Conservation (phyloP, 2,888 invertebrate species). For the Lobophora halterata region DNA sequence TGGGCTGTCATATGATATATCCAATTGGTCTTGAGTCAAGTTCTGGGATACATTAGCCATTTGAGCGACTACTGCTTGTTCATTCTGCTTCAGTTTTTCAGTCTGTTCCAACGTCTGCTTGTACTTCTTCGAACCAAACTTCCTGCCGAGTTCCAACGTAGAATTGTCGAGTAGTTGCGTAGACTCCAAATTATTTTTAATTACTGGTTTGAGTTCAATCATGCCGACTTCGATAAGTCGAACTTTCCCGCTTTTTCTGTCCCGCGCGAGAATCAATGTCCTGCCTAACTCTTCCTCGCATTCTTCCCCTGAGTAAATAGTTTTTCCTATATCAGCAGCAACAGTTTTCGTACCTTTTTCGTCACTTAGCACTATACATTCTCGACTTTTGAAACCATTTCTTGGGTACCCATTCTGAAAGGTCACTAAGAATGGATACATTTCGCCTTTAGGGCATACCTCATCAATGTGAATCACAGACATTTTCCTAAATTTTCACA, state of each 20-base stretch:
- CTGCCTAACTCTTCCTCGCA: conserved; percentile 47
- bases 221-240: conserved; percentile 53
- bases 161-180: conserved; percentile 46
- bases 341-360: conserved; percentile 41
- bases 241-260: conserved; percentile 60
- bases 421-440: conserved; percentile 49
- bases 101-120: conserved; percentile 81
- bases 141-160: conserved; percentile 74
- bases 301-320: conserved; percentile 61
- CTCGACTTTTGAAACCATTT: conserved; percentile 41
- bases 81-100: conserved; percentile 80
- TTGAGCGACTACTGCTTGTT: conserved; percentile 79
- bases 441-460: conserved; percentile 44
- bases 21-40: conserved; percentile 52
- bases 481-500: conserved; percentile 36
- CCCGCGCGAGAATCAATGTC: conserved; percentile 54
- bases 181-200: conserved; percentile 39
- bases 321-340: conserved; percentile 42
- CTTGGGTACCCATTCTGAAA: conserved; percentile 66
- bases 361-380: conserved; percentile 47
- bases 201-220: conserved; percentile 51
- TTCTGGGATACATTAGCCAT: conserved; percentile 76
- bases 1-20: conserved; percentile 53
- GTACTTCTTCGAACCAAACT: conserved; percentile 83
- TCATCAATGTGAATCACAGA: conserved; percentile 54